Conservation (phyloP, 2,888 invertebrate species). For the Ceriagrion tenellum region DNA sequence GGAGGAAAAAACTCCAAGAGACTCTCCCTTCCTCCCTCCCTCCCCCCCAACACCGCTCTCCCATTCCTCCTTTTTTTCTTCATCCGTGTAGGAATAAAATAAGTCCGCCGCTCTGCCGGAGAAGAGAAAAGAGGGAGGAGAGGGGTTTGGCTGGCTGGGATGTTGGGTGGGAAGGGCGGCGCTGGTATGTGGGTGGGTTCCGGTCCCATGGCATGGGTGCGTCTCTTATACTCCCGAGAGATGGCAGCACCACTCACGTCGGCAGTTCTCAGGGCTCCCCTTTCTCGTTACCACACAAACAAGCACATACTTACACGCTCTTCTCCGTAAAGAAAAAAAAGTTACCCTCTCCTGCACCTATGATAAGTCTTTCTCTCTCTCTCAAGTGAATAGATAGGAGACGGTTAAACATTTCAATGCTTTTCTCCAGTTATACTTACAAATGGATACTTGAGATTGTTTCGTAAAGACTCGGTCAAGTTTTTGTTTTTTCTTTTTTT, state of each 20-base stretch:
- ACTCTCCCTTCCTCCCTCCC: neutral
- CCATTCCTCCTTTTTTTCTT: conserved; percentile 6
- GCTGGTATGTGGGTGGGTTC: conserved; percentile 66
- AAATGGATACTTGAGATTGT: neutral
- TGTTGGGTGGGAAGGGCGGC: neutral
- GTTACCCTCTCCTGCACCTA: neutral
- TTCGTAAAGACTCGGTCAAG: neutral
- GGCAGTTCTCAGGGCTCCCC: conserved; percentile 25
- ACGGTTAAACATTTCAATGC: neutral
- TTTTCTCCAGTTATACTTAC: neutral
- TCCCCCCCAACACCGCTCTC: neutral
- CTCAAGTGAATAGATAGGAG: neutral
- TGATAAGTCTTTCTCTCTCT: neutral
- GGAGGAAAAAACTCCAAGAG: neutral
- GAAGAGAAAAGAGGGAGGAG: neutral
- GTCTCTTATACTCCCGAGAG: conserved; percentile 55
- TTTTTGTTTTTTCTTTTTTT: neutral
- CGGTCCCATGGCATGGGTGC: conserved; percentile 66
- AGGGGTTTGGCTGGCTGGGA: neutral
- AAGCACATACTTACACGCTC: neutral
- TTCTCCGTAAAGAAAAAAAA: neutral
- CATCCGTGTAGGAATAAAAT: conserved; percentile 57
- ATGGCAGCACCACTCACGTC: conserved; percentile 60
- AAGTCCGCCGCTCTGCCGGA: conserved; percentile 37
- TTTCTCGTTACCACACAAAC: neutral